These are phyloP conservation scores for Notiomystis cincta DNA, from an alignment of 2,113 vertebrate genomes.

Conservation along the genomic window DNA sequence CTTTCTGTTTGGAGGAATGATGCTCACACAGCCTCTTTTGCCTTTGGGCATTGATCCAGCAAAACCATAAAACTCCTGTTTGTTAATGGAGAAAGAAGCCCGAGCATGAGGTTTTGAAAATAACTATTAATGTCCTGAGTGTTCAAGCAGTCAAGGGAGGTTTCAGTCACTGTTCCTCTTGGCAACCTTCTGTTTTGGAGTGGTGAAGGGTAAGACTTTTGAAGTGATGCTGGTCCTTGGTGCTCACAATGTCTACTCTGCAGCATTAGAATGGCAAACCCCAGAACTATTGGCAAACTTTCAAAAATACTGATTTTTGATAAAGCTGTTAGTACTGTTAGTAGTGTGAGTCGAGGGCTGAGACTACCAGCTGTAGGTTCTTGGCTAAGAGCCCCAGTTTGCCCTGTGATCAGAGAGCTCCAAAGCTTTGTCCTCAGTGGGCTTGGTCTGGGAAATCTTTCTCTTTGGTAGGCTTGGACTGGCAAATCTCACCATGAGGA, in stretches of 20 bases:
- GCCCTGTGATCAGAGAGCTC: background rate
- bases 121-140: constrained; percentile 11
- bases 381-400: rapidly evolving
- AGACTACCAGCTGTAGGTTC: rapidly evolving
- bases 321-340: background rate
- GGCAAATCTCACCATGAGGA: background rate
- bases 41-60: background rate
- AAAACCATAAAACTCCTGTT: background rate
- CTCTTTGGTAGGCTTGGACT: background rate
- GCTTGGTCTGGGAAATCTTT: background rate
- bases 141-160: background rate
- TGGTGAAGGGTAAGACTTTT: background rate
- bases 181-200: background rate
- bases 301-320: background rate
- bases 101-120: background rate
- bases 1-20: constrained; percentile 4
- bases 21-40: background rate
- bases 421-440: background rate
- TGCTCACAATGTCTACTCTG: background rate
- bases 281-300: too few relatives aligned
- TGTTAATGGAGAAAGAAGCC: background rate
- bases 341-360: background rate
- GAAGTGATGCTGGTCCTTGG: background rate
- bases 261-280: background rate
- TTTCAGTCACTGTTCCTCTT: background rate